Conservation (phyloP, 2,113 vertebrate genomes). For the Eidolon helvum region DNA sequence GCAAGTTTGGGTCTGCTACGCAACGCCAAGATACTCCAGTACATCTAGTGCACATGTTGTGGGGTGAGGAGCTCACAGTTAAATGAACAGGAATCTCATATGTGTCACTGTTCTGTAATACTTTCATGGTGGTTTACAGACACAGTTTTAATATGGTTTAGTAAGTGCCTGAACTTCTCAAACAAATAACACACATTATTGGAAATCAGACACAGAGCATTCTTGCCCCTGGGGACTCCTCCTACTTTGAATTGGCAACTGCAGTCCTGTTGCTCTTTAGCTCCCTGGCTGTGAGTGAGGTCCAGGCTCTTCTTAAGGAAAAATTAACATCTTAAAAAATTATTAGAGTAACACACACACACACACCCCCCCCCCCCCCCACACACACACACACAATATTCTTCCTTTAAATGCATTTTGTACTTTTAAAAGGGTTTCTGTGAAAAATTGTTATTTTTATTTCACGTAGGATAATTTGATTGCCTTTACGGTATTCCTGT, state of each 20-base stretch:
- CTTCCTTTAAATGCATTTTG: background rate
- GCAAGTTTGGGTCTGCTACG: background rate
- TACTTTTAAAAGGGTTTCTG: conserved; percentile 66
- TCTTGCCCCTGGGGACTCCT: conserved; percentile 42
- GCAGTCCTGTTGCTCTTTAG: background rate
- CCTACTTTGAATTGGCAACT: conserved; percentile 52
- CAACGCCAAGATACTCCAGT: background rate
- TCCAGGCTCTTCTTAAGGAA: background rate
- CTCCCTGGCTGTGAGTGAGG: background rate
- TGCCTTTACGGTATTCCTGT: conserved; percentile 74
- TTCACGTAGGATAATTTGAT: conserved; percentile 78
- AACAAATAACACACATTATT: conserved; percentile 54
- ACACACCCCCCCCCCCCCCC: too few species aligned
- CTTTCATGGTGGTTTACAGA: conserved; percentile 64
- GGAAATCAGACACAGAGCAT: conserved; percentile 63
- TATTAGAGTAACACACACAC: background rate
- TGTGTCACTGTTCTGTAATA: background rate
- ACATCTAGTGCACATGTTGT: background rate
- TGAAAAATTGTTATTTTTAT: conserved; percentile 79
- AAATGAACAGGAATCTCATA: background rate
- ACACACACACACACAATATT: background rate
- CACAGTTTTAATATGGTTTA: conserved; percentile 39
- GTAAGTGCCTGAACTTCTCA: conserved; percentile 65
- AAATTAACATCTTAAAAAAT: background rate
- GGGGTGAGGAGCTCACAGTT: conserved; percentile 33